Percentiles rank a stretch among this genome's conserved stretches.
Conservation (phyloP, 2,113 vertebrate genomes). For the Tachycineta bicolor region DNA sequence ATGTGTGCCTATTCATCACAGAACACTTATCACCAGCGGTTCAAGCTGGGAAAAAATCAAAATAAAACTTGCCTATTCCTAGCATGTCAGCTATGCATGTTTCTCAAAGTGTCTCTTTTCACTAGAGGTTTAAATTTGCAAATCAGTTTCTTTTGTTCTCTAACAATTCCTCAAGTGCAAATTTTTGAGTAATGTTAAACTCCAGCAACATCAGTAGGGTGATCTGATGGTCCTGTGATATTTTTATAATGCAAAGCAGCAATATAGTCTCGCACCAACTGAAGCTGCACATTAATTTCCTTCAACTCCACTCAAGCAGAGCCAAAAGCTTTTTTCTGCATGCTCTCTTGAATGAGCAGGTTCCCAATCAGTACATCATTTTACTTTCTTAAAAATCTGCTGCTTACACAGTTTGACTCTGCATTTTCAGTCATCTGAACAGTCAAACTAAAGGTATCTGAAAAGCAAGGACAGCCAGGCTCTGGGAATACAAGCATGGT, state of each 20-base stretch:
- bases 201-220: neutral
- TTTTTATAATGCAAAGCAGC: neutral
- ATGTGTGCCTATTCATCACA: neutral
- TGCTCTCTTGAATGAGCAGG: accelerated
- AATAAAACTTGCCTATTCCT: neutral
- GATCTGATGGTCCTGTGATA: neutral
- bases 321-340: neutral
- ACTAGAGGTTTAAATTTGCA: neutral
- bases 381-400: neutral
- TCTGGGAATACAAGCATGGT: neutral
- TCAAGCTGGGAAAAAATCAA: neutral
- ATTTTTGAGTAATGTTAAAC: neutral
- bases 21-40: accelerated
- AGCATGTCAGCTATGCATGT: neutral
- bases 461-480: neutral
- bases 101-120: neutral
- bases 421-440: neutral
- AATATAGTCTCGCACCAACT: accelerated
- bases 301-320: neutral
- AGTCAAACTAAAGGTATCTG: neutral
- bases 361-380: neutral
- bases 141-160: neutral
- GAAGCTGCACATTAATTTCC: neutral
- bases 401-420: neutral
- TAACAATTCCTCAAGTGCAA: neutral